Conservation (phyloP, 2,797 vertebrate genomes). For the Acridotheres tristis region DNA sequence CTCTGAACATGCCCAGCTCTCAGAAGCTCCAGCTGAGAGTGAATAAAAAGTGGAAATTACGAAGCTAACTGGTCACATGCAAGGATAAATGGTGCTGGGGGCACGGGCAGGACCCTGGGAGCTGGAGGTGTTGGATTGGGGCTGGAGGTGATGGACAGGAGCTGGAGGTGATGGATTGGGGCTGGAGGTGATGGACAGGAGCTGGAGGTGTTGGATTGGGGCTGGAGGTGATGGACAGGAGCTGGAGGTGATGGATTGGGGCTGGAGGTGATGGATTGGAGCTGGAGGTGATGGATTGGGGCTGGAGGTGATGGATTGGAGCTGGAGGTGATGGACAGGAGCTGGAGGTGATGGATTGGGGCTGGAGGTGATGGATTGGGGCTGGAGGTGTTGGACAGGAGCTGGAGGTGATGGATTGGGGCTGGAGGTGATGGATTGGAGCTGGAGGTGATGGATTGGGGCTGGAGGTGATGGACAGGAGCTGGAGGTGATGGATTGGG, state of each 20-base stretch:
- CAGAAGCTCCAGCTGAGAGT: neutral
- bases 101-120: rapidly evolving
- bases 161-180: too few species aligned
- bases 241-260: rapidly evolving
- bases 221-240: too few species aligned
- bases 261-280: too few species aligned
- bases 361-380: neutral
- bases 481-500: rapidly evolving
- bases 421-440: neutral
- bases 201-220: too few species aligned
- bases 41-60: neutral
- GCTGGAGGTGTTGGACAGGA: too few species aligned
- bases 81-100: rapidly evolving
- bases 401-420: too few species aligned
- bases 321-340: too few species aligned
- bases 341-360: rapidly evolving
- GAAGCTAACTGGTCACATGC: neutral
- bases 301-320: too few species aligned
- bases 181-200: too few species aligned
- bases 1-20: neutral
- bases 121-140: rapidly evolving
- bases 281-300: neutral
- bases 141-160: neutral
- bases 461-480: too few species aligned
- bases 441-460: too few species aligned